Base-by-base conservation (phyloP, 2,113 vertebrate species). In the Rhabdornis inornatus region DNA sequence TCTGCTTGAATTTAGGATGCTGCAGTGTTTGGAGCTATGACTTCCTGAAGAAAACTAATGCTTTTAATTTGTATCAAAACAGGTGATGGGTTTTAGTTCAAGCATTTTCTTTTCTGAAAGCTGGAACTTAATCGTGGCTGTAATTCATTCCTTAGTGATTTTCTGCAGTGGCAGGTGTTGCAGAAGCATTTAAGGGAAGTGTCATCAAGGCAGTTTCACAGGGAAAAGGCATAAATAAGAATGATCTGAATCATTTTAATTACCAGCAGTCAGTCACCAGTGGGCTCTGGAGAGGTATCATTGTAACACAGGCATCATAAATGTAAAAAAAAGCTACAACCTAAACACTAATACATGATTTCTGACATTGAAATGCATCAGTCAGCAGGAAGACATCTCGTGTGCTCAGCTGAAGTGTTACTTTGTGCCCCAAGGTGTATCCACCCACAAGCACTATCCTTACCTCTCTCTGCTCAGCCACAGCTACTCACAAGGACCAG, bases 381-480 rank as follows among this genome's bases (percentile, higher is more conserved):
- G 50, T 49, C 49, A 52, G 57, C 33, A 44, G 35, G 19, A 88
- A 25, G 13, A 30, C 24, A 60, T 9, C 52, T 24, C 0, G 0
- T 45, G 27, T 44, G 71, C 23, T 57, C 52, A 22, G 28, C 39
- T 82, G 60, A 84, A 91, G 19, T 5, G 42, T 30, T 72, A 6
- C 20, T 94, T 74, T 47, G 56, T 77, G 39, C 33, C 56, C 39
- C 11, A 7, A 4, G 24, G 42, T 15, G 7, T 15, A 35, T 42
- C 50, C 40, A 69, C 35, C 2, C 40, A 8, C 19, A 19, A 39
- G 23, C 0, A 0, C 24, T 35, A 10, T 10, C 30, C 33, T 35
- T 56, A 11, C 57, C 30, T 71, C 40, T 60, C 30, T 68, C 40
- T 69, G 75, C 74, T 35, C 57, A 59, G 52, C 15, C 23, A 31